Conservation (phyloP, 2,888 invertebrate species). For the Coenonympha arcania region DNA sequence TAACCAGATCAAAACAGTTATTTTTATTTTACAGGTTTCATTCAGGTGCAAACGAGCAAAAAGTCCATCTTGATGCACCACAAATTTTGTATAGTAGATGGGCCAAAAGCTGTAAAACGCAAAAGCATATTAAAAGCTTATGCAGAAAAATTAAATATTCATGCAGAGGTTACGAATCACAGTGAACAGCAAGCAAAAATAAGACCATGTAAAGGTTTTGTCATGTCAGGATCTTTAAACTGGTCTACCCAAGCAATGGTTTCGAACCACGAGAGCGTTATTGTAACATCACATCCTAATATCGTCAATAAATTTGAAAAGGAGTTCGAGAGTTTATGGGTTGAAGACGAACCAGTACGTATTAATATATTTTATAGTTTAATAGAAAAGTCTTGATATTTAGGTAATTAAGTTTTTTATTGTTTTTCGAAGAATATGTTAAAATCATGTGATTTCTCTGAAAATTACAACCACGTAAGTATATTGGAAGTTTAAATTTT, state of each 20-base stretch:
- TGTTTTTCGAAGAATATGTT: too few species aligned
- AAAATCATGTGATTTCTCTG: too few species aligned
- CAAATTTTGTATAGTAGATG: constrained; percentile 83
- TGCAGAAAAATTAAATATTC: constrained; percentile 61
- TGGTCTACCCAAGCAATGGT: constrained; percentile 83
- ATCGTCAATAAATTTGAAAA: constrained; percentile 72
- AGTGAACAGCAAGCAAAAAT: constrained; percentile 38
- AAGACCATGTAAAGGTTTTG: constrained; percentile 54
- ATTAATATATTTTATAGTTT: neutral
- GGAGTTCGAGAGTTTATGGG: constrained; percentile 79
- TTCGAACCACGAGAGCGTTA: constrained; percentile 81
- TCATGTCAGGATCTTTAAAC: constrained; percentile 83
- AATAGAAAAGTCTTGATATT: neutral
- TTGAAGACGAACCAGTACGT: constrained; percentile 59
- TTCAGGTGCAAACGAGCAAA: constrained; percentile 64
- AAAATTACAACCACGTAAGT: neutral
- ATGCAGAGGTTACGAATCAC: constrained; percentile 44
- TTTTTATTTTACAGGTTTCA: constrained; percentile 52
- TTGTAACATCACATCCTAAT: constrained; percentile 75
- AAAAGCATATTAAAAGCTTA: constrained; percentile 53
- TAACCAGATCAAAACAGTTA: neutral
- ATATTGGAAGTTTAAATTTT: neutral
- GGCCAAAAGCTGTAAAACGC: constrained; percentile 59
- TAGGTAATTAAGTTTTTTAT: neutral
- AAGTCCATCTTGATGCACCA: constrained; percentile 83